Conservation (phyloP, 2,888 invertebrate genomes). For the Mimas tiliae region DNA sequence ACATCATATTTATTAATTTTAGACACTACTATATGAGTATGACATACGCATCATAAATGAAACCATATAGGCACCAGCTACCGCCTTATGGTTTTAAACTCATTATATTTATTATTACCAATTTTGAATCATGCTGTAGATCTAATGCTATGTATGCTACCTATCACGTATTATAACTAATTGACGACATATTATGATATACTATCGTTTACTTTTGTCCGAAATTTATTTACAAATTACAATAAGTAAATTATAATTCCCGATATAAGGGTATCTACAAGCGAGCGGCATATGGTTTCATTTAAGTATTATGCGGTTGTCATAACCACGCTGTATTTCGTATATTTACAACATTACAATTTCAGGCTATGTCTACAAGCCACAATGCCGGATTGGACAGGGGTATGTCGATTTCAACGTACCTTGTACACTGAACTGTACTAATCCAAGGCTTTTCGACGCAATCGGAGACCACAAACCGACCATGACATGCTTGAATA, state of each 20-base stretch:
- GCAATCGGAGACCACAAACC: constrained; percentile 48
- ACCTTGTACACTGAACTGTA: constrained; percentile 62
- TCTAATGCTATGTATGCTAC: too few relatives aligned
- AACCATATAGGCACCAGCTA: neutral
- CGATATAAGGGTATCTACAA: neutral
- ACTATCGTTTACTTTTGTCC: too few relatives aligned
- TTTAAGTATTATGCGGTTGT: neutral
- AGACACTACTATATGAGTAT: neutral
- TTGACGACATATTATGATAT: too few relatives aligned
- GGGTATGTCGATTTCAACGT: constrained; percentile 65
- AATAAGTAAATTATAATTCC: neutral
- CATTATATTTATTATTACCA: too few relatives aligned
- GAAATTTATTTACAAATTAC: too few relatives aligned
- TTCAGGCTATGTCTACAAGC: constrained; percentile 54
- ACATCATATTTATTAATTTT: too few relatives aligned
- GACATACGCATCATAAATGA: neutral
- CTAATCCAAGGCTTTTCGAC: constrained; percentile 45
- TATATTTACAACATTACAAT: neutral
- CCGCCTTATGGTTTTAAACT: neutral
- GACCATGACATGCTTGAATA: constrained; percentile 67
- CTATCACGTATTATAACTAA: too few relatives aligned
- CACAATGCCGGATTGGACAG: constrained; percentile 58
- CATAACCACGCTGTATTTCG: neutral
- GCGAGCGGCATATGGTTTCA: neutral
- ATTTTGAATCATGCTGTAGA: too few relatives aligned